phyloP scores from a whole-genome alignment of 2,113 vertebrate species.

The Dipodomys merriami region DNA sequence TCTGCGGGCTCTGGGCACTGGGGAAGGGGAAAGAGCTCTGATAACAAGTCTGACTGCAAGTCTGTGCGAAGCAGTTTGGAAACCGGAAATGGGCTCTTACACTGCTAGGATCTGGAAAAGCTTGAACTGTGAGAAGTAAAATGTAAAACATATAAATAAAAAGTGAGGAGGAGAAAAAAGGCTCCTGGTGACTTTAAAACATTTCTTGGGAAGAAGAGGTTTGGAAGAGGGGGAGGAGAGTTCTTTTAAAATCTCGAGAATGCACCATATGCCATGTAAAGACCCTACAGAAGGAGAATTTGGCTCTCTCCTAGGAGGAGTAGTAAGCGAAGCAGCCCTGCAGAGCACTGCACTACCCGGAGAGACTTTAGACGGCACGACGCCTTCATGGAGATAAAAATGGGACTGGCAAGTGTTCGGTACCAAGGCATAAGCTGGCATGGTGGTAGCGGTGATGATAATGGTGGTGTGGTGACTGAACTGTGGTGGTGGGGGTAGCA shows the following conservation, averaged over 20 bases:
- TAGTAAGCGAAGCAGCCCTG: not conserved
- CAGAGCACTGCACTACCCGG: not conserved
- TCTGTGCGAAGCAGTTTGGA: not conserved
- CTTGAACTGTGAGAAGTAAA: not conserved
- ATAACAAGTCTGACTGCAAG: not conserved
- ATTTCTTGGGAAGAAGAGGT: not conserved
- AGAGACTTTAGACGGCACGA: not conserved
- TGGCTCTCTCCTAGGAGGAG: not conserved
- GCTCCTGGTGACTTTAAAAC: not conserved
- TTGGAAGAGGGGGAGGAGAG: too few relatives aligned
- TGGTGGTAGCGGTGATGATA: not conserved
- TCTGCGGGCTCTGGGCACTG: not conserved
- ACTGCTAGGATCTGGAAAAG: not conserved
- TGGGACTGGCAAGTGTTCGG: too few relatives aligned
- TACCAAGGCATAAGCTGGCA: not conserved
- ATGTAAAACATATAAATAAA: not conserved
- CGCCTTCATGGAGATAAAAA: not conserved
- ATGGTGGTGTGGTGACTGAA: rapidly evolving
- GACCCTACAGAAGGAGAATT: rapidly evolving
- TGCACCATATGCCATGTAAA: not conserved
- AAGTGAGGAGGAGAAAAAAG: not conserved
- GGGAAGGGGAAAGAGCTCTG: too few relatives aligned
- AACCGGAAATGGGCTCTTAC: not conserved
- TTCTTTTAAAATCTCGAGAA: not conserved
- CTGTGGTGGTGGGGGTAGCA: too few relatives aligned